These are phyloP conservation scores for Nyctibius grandis DNA, from an alignment of 2,797 vertebrate species.

Conservation along the genomic window DNA sequence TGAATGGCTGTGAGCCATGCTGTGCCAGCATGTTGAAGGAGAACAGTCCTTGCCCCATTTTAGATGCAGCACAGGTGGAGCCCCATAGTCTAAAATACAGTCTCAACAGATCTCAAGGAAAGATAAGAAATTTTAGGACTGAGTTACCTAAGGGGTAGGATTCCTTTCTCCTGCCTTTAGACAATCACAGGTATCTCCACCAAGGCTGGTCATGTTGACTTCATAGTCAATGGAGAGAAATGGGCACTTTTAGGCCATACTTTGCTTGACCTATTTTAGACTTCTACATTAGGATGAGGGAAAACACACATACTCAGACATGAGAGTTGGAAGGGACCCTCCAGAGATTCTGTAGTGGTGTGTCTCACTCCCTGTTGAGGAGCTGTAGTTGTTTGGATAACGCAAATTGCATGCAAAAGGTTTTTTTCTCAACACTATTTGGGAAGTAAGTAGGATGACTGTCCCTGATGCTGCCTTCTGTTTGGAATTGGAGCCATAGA, in stretches of 20 bases:
- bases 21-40: not conserved
- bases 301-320: not conserved
- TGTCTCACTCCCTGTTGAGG: not conserved
- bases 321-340: not conserved
- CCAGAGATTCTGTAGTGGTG: not conserved
- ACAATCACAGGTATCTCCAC: not conserved
- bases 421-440: not conserved
- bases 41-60: not conserved
- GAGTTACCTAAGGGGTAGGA: not conserved
- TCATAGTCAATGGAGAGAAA: not conserved
- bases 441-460: not conserved
- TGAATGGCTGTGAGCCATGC: not conserved
- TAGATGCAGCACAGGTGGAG: no score
- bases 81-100: rapidly evolving
- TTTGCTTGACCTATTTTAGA: not conserved
- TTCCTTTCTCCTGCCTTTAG: not conserved
- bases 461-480: not conserved
- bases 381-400: not conserved
- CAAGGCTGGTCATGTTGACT: not conserved
- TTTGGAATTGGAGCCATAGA: not conserved
- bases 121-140: not conserved
- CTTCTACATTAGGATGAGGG: not conserved
- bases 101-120: not conserved
- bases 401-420: not conserved
- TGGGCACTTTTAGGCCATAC: not conserved